A percentile compares a stretch with the other conserved stretches of the same genome.
Evolutionary conservation across 2,113 vertebrate genomes (phyloP).

Genomic region (Neolamprologus variostigma): DNA sequence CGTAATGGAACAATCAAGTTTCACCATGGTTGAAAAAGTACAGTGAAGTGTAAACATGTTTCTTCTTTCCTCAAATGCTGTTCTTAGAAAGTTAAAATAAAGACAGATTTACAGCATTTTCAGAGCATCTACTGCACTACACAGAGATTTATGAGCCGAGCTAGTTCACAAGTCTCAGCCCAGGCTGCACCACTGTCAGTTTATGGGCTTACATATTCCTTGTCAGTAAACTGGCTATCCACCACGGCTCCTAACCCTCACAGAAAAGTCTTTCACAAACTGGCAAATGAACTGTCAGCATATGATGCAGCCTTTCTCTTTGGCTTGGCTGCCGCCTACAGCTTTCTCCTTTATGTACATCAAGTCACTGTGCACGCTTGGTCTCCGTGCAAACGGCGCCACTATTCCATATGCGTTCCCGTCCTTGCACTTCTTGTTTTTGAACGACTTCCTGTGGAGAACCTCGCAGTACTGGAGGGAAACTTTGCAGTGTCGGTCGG

Average conservation of each 20-base stretch:
- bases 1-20: conserved; percentile 54
- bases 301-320: conserved; percentile 89
- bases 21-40: conserved; percentile 3
- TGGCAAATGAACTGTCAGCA: conserved; percentile 71
- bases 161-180: neutral
- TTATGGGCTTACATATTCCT: neutral
- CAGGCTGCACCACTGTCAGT: neutral
- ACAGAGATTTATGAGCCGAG: neutral
- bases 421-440: conserved; percentile 81
- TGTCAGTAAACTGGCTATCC: neutral
- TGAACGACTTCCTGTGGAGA: conserved; percentile 82
- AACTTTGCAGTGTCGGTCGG: conserved; percentile 89
- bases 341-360: conserved; percentile 95
- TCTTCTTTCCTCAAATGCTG: neutral
- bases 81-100: neutral
- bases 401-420: conserved; percentile 88
- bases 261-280: neutral
- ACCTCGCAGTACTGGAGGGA: conserved; percentile 86
- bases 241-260: neutral
- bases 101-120: conserved; percentile 25
- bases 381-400: conserved; percentile 87
- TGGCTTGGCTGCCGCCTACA: conserved; percentile 76
- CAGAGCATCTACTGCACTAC: neutral
- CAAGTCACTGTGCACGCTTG: conserved; percentile 96
- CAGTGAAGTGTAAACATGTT: conserved; percentile 64